A percentile compares a stretch with the other conserved stretches of the same genome.
Evolutionary conservation across 1,140 invertebrate species (phyloP).

Genomic region (Camponotus pennsylvanicus): DNA sequence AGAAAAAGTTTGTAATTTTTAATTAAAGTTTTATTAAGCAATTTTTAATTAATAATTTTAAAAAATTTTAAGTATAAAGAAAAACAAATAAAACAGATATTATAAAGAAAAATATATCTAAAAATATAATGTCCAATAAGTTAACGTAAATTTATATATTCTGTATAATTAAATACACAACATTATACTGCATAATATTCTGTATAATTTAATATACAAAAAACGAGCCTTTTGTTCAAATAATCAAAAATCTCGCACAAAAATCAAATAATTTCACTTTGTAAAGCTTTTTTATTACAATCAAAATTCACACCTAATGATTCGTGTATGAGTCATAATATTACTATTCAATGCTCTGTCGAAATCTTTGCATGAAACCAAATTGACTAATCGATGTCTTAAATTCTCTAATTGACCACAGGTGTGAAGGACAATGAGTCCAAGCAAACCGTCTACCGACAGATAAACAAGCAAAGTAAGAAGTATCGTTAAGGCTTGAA

Average conservation of each 20-base stretch:
- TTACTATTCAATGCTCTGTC: not conserved
- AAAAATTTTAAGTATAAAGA: too few relatives aligned
- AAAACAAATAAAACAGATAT: too few relatives aligned
- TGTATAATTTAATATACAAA: too few relatives aligned
- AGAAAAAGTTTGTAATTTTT: too few relatives aligned
- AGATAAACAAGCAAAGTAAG: not conserved
- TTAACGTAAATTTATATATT: too few relatives aligned
- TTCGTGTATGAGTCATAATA: not conserved
- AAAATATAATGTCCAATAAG: too few relatives aligned
- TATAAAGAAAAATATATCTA: too few relatives aligned
- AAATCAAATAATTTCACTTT: not conserved
- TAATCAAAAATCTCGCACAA: not conserved
- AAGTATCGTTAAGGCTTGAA: not conserved
- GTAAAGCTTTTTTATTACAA: not conserved
- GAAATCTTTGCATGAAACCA: constrained; percentile 9
- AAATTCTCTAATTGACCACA: constrained; percentile 50
- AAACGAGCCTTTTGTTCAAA: not conserved
- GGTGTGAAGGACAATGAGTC: constrained; percentile 22
- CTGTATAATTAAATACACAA: too few relatives aligned
- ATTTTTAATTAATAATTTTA: too few relatives aligned
- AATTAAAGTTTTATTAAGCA: too few relatives aligned
- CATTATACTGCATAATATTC: too few relatives aligned
- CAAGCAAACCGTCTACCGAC: constrained; percentile 23
- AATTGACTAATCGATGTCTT: not conserved
- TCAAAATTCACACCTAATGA: constrained; percentile 40